A percentile compares a stretch with the other conserved stretches of the same genome.
Conservation (phyloP, 1,140 invertebrate genomes). For the Drosophila navojoa region DNA sequence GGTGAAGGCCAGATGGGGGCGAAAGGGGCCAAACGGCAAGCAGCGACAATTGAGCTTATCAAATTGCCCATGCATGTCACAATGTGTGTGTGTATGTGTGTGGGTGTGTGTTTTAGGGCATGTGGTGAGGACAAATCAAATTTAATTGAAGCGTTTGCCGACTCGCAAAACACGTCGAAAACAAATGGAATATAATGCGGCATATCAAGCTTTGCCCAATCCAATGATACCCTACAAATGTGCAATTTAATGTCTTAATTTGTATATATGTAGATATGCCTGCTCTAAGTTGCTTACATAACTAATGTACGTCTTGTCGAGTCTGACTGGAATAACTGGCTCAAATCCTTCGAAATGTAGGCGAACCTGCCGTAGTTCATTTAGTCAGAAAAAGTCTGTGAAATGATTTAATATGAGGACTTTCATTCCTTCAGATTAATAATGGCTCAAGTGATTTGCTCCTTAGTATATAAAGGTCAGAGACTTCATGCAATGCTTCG, state of each 20-base stretch:
- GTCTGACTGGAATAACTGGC: too few species aligned
- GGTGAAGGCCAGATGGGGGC: conserved; percentile 54
- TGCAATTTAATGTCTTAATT: too few species aligned
- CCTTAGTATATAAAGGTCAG: not conserved
- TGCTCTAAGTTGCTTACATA: too few species aligned
- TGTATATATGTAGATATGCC: too few species aligned
- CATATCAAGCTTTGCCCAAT: not conserved
- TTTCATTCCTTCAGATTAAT: not conserved
- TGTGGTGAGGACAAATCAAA: conserved; percentile 66
- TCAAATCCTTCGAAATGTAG: too few species aligned
- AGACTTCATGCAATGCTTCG: too few species aligned
- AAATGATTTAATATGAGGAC: too few species aligned
- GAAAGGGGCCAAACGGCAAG: not conserved
- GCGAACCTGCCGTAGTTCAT: too few species aligned
- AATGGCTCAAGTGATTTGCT: not conserved
- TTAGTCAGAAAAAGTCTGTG: too few species aligned
- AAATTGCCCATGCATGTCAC: conserved; percentile 67
- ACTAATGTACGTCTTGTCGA: too few species aligned
- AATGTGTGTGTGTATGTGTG: conserved; percentile 7
- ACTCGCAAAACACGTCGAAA: conserved; percentile 31
- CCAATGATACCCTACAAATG: not conserved
- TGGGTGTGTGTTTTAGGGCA: conserved; percentile 21
- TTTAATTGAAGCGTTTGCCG: conserved; percentile 69
- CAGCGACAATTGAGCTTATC: conserved; percentile 57
- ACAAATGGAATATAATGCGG: not conserved